Base-by-base conservation (phyloP, 2,888 invertebrate genomes). In the Brachyptera putata region DNA sequence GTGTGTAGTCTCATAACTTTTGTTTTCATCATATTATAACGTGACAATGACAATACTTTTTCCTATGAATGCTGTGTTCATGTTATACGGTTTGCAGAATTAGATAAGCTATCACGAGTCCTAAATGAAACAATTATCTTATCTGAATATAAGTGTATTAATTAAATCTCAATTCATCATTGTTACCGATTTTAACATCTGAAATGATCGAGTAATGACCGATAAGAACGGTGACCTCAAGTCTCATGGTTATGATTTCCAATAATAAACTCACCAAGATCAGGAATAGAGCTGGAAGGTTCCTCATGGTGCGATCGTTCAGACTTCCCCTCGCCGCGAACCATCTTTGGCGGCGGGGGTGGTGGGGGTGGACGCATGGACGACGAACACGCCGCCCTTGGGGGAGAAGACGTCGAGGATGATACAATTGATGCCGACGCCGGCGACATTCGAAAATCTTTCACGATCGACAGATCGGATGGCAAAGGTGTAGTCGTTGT, bases 231-330 rank as follows among this genome's bases (percentile, higher is more conserved):
- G 24, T 24, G 46, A 46, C 46, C 46, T n/a, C 46, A n/a, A 22
- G 46, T 24, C 24, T 24, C 24, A 46, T 46, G 46, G n/a, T n/a
- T n/a, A n/a, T n/a, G n/a, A n/a, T n/a, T n/a, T n/a, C n/a, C n/a
- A n/a, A n/a, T n/a, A n/a, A 21, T 18, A 16, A 59, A 80, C 89
- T 87, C 73, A 91, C 91, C 91, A 79, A 91, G 80, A 81, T 91
- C 91, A 66, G 91, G 91, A 75, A 91, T 91, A 69, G 91, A 91
- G 78, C 90, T 90, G 67, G 89, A 87, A 11, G 91, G 90, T 74
- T 91, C 90, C 77, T 91, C 91, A 61, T 64, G 65, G 57, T 64
- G 61, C 62, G 63, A 65, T 62, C 63, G 50, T 57, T 64, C 63
- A 62, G 65, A 65, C 64, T 63, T 66, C 62, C 66, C 66, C 58